Conservation (phyloP, 2,113 vertebrate species). For the Myotis lucifugus region DNA sequence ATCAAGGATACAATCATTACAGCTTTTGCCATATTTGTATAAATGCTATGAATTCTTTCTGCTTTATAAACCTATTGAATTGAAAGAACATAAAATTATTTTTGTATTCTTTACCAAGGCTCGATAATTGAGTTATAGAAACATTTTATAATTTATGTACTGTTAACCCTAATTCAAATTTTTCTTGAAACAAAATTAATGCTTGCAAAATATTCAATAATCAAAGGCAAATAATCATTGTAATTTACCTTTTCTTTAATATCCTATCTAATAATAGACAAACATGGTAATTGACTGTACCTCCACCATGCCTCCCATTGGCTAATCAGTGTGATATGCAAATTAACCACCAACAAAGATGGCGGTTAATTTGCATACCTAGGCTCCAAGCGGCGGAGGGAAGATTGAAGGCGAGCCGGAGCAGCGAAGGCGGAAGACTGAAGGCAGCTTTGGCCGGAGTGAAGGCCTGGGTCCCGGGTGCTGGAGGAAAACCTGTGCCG, state of each 20-base stretch:
- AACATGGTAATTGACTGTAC: no score
- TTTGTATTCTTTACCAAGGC: not conserved
- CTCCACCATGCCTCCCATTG: no score
- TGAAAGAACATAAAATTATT: not conserved
- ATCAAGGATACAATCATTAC: not conserved
- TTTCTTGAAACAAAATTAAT: not conserved
- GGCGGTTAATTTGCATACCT: no score
- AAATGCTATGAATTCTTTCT: not conserved
- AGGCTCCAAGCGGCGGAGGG: no score
- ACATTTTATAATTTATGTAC: not conserved
- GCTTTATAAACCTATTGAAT: not conserved
- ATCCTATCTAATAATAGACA: no score
- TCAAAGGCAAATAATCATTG: not conserved
- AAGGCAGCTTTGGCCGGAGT: no score
- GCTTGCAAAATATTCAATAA: not conserved
- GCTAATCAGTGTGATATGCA: no score
- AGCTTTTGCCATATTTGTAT: not conserved
- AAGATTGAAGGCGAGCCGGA: no score
- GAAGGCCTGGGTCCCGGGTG: no score
- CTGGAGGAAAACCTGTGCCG: no score
- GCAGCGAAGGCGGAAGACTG: no score
- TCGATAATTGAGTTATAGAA: not conserved
- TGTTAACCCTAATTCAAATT: not conserved
- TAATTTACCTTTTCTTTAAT: not conserved
- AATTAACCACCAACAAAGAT: no score